Evolutionary conservation across 2,113 vertebrate genomes (phyloP), one percentile per base, ranked within the genome.

Genomic region (Mellivora capensis): DNA sequence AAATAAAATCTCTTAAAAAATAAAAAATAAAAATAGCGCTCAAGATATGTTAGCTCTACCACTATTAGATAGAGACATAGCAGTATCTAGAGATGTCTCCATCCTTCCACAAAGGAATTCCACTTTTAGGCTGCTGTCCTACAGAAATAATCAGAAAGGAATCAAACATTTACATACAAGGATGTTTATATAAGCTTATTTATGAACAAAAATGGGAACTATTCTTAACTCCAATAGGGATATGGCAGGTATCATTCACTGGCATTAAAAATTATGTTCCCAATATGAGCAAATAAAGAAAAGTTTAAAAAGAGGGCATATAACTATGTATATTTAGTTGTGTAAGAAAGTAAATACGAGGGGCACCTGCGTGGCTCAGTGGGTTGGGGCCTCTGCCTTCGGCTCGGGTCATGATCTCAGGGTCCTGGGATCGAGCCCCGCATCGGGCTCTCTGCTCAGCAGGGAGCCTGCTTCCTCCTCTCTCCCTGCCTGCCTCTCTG

Each of bases 41-140:
- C 4, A 44, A 49, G 27, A 77, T 3, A 4, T 15, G 37, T 54
- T 67, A 18, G 0, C n/a, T 25, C 44, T 27, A 1, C 37, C 37
- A 57, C 1, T 17, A 12, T 23, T 12, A 25, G 37, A 39, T 12
- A 59, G 0, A 20, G 15, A 15, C 1, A 17, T 0, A 1, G 18
- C 57, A 20, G 14, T 37, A 14, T 20, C 71, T 47, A 59, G 42
- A 77, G 62, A 62, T 0, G 21, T 44, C 44, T 20, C 84, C 18
- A 47, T 14, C 57, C 39, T n/a, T 54, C 37, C 77, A 39, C 18
- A 7, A 23, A 67, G 25, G 57, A 87, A 44, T 25, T 1, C 27
- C 23, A 67, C 67, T 62, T 49, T 74, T 4, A 74, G 62, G 64
- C 12, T 47, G 6, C 47, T 31, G 27, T 47, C 54, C 44, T 31